Evolutionary conservation across 2,113 vertebrate genomes (phyloP), one percentile per base, ranked within the genome.

Genomic region (Hyla sarda): DNA sequence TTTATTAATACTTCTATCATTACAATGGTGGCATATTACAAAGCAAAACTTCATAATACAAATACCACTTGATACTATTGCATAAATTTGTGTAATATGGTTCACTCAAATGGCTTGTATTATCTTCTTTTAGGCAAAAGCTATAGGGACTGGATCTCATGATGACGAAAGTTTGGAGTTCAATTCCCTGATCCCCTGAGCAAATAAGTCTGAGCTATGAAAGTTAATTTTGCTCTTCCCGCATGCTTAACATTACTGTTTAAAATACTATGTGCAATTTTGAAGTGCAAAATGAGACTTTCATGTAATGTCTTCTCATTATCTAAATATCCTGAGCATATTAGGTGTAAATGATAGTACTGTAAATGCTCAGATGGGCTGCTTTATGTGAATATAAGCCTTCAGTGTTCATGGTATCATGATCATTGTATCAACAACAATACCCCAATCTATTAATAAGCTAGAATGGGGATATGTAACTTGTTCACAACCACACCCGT

Each of bases 181-280:
- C 56, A 65, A 81, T 65, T 81, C 78, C 78, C 78, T 37, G 62
- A 81, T 65, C 56, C 78, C 37, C 78, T 81, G 17, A 81, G 37
- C 78, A 81, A 81, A 81, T 81, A 81, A 80, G 78, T 81, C 34
- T 62, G 77, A 81, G 56, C 56, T 25, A 28, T 41, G 56, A 45
- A 81, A 81, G 56, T 62, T 81, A 62, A 81, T 81, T 81, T 81
- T 81, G 41, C 34, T 81, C 58, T 81, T 81, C 58, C 56, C 78
- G 62, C 65, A 81, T 10, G 41, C 78, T 81, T 62, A 60, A 80
- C 77, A 80, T 80, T 62, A 60, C 77, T 60, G 56, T 58, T 45
- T 81, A 30, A 47, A 79, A 37, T 11, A 80, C 54, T 60, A 47
- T 62, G 13, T 10, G 34, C 56, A 62, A 80, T 62, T 41, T 10